These are phyloP conservation scores for Potamarius usumacintae DNA, from an alignment of 2,113 vertebrate species.

Conservation along the genomic window DNA sequence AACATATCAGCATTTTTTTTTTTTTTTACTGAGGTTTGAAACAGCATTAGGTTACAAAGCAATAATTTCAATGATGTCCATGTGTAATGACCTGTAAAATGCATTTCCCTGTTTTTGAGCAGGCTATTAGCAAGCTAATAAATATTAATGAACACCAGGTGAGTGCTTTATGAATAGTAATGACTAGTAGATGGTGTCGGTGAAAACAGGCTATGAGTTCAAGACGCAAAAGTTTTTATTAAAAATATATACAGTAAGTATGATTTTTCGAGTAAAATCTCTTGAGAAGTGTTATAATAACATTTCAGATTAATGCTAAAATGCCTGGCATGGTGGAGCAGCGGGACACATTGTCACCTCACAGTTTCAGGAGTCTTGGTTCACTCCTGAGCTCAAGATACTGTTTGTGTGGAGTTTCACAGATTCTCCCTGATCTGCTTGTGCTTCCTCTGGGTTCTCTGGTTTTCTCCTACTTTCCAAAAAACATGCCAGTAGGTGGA, in stretches of 20 bases:
- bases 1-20: neutral
- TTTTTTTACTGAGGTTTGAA: neutral
- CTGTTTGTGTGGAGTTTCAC: neutral
- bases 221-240: neutral
- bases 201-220: neutral
- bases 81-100: constrained; percentile 15
- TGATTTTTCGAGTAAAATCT: neutral
- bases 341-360: neutral
- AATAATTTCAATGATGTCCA: neutral
- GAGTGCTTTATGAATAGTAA: neutral
- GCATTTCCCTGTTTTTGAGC: neutral
- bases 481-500: neutral
- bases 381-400: neutral
- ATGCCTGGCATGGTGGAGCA: neutral
- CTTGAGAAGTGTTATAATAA: neutral
- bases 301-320: neutral
- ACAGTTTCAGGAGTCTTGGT: neutral
- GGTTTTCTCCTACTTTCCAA: neutral
- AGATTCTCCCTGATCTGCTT: neutral
- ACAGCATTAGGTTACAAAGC: neutral
- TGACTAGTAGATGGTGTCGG: neutral
- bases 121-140: neutral
- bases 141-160: constrained; percentile 9
- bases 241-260: neutral
- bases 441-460: neutral